Conservation (phyloP, 1,140 invertebrate species). For the Formica exsecta region DNA sequence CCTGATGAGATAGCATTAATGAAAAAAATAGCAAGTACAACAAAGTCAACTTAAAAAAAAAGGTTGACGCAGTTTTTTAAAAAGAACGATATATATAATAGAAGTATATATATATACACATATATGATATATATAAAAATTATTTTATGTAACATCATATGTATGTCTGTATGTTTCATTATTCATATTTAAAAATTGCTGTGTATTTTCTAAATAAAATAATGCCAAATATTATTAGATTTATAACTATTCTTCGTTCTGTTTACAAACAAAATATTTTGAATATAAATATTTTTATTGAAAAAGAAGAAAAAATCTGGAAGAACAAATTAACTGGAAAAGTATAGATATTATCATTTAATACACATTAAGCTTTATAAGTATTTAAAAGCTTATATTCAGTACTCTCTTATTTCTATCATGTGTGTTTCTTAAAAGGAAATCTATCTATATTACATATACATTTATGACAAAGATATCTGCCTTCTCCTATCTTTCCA, state of each 20-base stretch:
- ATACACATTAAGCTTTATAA: slow-evolving; percentile 51
- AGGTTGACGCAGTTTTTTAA: not conserved
- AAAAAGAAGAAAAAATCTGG: slow-evolving; percentile 15
- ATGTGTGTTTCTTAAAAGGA: slow-evolving; percentile 25
- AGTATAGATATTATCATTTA: slow-evolving; percentile 19
- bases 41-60: not conserved
- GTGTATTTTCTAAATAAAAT: not conserved
- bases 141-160: no score
- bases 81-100: no score
- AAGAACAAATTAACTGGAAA: slow-evolving; percentile 43
- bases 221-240: not conserved
- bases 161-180: no score
- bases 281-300: not conserved
- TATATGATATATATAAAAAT: no score
- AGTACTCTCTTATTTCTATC: slow-evolving; percentile 16
- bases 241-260: not conserved
- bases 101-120: no score
- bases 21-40: not conserved
- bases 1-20: not conserved
- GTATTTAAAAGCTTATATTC: slow-evolving; percentile 25
- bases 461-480: slow-evolving; percentile 36
- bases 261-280: not conserved
- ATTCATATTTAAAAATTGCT: no score
- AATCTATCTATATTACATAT: slow-evolving; percentile 52
- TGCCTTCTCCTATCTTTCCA: not conserved